phyloP scores from a whole-genome alignment of 2,888 invertebrate genomes.

The Chironomus tentans region DNA sequence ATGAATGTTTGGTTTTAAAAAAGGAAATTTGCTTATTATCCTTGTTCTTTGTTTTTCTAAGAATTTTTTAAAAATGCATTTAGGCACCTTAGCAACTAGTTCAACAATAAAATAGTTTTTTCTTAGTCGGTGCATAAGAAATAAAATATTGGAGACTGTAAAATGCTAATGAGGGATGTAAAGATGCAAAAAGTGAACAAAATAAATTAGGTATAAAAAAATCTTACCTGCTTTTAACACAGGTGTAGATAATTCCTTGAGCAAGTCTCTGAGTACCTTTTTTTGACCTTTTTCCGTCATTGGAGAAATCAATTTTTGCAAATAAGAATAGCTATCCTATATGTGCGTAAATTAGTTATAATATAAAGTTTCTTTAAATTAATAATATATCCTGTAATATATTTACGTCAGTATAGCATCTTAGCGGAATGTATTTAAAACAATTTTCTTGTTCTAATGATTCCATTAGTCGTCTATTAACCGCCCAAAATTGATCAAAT shows the following conservation, averaged over 20 bases:
- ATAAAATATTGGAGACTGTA: not conserved
- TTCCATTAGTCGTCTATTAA: slow-evolving; percentile 94
- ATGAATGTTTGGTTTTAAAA: too few relatives aligned
- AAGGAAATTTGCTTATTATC: too few relatives aligned
- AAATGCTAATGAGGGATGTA: not conserved
- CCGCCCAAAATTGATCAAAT: slow-evolving; percentile 98
- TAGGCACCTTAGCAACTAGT: too few relatives aligned
- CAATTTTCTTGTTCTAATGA: slow-evolving; percentile 52
- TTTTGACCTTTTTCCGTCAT: slow-evolving; percentile 38
- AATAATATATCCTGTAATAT: not conserved
- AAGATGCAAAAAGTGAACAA: not conserved
- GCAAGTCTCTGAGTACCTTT: slow-evolving; percentile 38
- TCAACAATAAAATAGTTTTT: too few relatives aligned
- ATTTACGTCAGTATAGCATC: slow-evolving; percentile 60
- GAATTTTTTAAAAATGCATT: too few relatives aligned
- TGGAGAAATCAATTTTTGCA: slow-evolving; percentile 40
- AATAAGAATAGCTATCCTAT: slow-evolving; percentile 38
- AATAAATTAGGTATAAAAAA: not conserved
- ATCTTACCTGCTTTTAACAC: slow-evolving; percentile 38
- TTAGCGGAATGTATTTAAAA: slow-evolving; percentile 83
- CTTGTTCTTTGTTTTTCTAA: too few relatives aligned
- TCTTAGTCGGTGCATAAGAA: too few relatives aligned
- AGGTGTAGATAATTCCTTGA: slow-evolving; percentile 40
- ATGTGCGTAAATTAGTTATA: slow-evolving; percentile 27
- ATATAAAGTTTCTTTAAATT: not conserved